These are phyloP conservation scores for Masticophis lateralis DNA, from an alignment of 2,797 vertebrate species.

Conservation along the genomic window DNA sequence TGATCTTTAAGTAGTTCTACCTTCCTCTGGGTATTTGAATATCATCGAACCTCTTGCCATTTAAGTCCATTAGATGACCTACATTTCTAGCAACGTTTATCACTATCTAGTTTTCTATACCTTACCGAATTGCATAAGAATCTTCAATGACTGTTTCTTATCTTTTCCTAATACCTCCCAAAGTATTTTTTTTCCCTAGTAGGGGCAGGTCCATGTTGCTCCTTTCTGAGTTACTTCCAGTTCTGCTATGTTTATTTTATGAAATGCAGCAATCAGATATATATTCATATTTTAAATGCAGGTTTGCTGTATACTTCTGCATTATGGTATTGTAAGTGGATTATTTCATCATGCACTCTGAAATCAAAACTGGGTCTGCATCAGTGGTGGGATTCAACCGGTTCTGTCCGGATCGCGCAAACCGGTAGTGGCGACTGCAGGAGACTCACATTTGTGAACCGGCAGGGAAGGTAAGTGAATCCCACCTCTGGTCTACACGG, in stretches of 20 bases:
- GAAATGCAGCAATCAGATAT: neutral
- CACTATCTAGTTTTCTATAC: neutral
- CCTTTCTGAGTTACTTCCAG: neutral
- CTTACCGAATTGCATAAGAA: neutral
- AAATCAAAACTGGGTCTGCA: neutral
- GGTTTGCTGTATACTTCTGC: neutral
- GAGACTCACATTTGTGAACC: too few relatives aligned
- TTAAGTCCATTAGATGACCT: neutral
- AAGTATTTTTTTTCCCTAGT: neutral
- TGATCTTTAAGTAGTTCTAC: slow-evolving; percentile 5
- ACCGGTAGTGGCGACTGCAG: too few relatives aligned
- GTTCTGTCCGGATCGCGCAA: too few relatives aligned
- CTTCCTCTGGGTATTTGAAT: neutral
- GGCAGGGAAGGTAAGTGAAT: too few relatives aligned
- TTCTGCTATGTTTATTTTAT: neutral
- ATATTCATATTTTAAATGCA: neutral
- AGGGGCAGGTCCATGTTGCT: neutral
- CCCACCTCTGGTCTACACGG: neutral
- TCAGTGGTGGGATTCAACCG: too few relatives aligned
- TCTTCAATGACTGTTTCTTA: neutral
- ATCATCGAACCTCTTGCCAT: neutral
- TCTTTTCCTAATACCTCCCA: neutral
- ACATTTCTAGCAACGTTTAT: neutral
- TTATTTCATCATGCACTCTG: neutral
- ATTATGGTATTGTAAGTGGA: neutral